Conservation (phyloP, 2,888 invertebrate genomes). For the Himalopsyche japonica region DNA sequence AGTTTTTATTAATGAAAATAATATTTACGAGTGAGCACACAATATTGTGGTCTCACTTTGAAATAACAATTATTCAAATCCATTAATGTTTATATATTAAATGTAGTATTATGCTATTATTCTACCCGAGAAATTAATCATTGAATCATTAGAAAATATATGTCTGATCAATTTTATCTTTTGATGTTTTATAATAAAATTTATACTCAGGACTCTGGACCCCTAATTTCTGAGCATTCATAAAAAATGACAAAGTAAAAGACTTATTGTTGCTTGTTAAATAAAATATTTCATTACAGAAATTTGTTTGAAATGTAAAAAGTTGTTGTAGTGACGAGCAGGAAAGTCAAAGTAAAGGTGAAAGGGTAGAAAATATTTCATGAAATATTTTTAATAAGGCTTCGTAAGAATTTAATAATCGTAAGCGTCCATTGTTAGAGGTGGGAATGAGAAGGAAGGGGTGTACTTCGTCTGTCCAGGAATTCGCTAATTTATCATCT, state of each 20-base stretch:
- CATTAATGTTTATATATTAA: too few relatives aligned
- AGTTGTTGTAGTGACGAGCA: not conserved
- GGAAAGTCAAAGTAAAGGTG: constrained; percentile 7
- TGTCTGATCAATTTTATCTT: not conserved
- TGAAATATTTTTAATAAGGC: constrained; percentile 30
- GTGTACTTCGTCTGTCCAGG: constrained; percentile 9
- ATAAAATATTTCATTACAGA: not conserved
- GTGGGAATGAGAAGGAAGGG: constrained; percentile 3
- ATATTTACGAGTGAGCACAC: too few relatives aligned
- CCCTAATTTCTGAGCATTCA: not conserved
- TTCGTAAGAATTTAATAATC: constrained; percentile 28
- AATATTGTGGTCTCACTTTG: too few relatives aligned
- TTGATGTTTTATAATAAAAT: not conserved
- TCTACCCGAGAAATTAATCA: too few relatives aligned
- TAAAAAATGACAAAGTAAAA: not conserved
- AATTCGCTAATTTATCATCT: constrained; percentile 39
- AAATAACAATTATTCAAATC: too few relatives aligned
- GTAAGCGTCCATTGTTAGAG: constrained; percentile 2
- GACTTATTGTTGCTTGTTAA: not conserved
- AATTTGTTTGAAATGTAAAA: not conserved
- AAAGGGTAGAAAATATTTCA: constrained; percentile 19
- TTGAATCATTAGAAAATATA: too few relatives aligned
- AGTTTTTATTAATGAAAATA: too few relatives aligned
- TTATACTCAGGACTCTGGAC: not conserved
- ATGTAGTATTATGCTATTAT: too few relatives aligned